Evolutionary conservation across 2,888 invertebrate genomes (phyloP).

Genomic region (Isotomurus palustris): DNA sequence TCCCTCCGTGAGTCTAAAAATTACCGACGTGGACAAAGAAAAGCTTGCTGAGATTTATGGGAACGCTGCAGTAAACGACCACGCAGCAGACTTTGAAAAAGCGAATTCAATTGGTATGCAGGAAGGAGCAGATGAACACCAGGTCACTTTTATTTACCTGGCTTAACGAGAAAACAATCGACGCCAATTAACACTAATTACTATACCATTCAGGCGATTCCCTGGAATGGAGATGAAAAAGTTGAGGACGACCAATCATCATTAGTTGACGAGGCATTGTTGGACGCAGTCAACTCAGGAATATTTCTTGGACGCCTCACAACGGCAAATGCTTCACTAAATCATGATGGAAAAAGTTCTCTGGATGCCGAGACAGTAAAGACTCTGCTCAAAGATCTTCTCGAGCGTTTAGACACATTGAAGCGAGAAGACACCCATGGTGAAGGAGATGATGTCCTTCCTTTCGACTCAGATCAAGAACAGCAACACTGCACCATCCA

Average conservation of each 20-base stretch:
- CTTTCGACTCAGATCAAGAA: neutral
- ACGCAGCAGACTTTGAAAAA: neutral
- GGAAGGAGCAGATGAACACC: neutral
- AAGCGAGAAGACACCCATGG: neutral
- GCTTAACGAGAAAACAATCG: neutral
- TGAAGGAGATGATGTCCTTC: neutral
- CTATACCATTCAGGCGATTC: neutral
- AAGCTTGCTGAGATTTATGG: too few species aligned
- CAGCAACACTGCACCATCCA: slow-evolving; percentile 30
- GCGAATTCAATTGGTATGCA: neutral
- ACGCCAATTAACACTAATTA: neutral
- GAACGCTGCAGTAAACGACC: neutral
- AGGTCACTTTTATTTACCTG: neutral
- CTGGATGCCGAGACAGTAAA: slow-evolving; percentile 20
- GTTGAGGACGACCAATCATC: neutral
- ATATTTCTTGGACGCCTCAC: neutral
- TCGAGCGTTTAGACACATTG: slow-evolving; percentile 13
- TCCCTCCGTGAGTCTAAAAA: too few species aligned
- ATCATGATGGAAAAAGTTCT: neutral
- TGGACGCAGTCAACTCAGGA: neutral
- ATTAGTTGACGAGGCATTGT: neutral
- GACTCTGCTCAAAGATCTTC: slow-evolving; percentile 20
- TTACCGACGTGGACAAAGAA: too few species aligned
- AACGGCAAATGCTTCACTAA: neutral
- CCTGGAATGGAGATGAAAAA: neutral